phyloP scores from a whole-genome alignment of 1,140 invertebrate genomes.

The Coptotermes formosanus region DNA sequence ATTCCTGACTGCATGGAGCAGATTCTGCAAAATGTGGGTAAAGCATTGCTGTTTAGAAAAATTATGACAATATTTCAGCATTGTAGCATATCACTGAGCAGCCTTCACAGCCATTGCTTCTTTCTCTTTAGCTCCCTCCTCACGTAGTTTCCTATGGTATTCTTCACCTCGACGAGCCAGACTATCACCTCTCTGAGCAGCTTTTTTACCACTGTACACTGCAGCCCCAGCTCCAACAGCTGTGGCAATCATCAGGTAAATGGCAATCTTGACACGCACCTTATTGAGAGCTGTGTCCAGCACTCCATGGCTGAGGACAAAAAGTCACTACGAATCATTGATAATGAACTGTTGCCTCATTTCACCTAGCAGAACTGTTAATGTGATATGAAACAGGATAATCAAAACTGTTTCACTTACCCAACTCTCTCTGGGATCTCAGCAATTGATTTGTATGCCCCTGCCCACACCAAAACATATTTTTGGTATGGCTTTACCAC shows the following conservation, averaged over 20 bases:
- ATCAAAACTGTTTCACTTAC: conserved; percentile 16
- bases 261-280: not conserved
- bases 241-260: conserved; percentile 23
- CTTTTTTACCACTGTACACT: conserved; percentile 19
- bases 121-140: not conserved
- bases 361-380: no score
- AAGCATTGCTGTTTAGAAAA: not conserved
- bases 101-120: not conserved
- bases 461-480: conserved; percentile 24
- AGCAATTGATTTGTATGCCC: conserved; percentile 2
- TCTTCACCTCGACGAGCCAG: not conserved
- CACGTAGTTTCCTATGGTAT: conserved; percentile 1
- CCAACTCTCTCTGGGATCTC: conserved; percentile 17
- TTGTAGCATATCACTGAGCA: not conserved
- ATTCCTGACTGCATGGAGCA: no score
- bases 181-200: conserved; percentile 7
- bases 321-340: no score
- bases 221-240: not conserved
- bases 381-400: not conserved
- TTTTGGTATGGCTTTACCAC: conserved; percentile 22
- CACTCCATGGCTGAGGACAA: conserved; percentile 19
- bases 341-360: no score
- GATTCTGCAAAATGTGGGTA: not conserved
- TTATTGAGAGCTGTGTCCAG: conserved; percentile 22
- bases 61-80: no score